Evolutionary conservation across 1,140 invertebrate genomes (phyloP).

Genomic region (Carposina sasakii): DNA sequence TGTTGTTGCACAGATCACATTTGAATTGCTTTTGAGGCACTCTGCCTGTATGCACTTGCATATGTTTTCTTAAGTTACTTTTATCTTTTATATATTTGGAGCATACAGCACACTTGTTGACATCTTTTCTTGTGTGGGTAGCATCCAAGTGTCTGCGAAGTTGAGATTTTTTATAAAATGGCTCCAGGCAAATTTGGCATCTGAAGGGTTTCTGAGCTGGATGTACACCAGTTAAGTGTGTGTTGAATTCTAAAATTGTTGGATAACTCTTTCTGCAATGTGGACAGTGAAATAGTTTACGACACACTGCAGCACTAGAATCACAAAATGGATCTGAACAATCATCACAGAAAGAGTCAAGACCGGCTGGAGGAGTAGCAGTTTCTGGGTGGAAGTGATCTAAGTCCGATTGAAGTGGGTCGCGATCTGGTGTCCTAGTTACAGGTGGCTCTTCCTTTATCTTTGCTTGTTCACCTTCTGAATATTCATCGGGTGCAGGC

Average conservation of each 20-base stretch:
- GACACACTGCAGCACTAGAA: constrained; percentile 59
- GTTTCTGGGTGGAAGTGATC: constrained; percentile 46
- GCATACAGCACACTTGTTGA: constrained; percentile 71
- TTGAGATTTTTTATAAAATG: constrained; percentile 68
- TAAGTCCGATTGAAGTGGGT: constrained; percentile 49
- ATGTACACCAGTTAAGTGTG: constrained; percentile 68
- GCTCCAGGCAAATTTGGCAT: constrained; percentile 70
- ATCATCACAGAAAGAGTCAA: constrained; percentile 67
- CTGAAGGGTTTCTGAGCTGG: constrained; percentile 70
- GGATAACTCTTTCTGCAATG: constrained; percentile 71
- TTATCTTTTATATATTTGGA: constrained; percentile 73
- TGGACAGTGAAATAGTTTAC: constrained; percentile 69
- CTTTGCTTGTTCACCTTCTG: constrained; percentile 65
- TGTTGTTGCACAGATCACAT: constrained; percentile 71
- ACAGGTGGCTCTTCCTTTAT: constrained; percentile 64
- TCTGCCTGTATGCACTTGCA: constrained; percentile 71
- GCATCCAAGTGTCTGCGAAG: constrained; percentile 67
- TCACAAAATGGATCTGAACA: constrained; percentile 72
- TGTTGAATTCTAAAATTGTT: constrained; percentile 69
- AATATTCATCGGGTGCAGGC: constrained; percentile 59
- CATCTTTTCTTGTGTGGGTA: constrained; percentile 68
- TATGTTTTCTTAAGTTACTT: constrained; percentile 70
- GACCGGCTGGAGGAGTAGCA: constrained; percentile 53
- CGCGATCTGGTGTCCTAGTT: constrained; percentile 52
- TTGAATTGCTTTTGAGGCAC: constrained; percentile 73